Base-by-base conservation (phyloP, 2,888 invertebrate species). In the Parascotia fuliginaria region DNA sequence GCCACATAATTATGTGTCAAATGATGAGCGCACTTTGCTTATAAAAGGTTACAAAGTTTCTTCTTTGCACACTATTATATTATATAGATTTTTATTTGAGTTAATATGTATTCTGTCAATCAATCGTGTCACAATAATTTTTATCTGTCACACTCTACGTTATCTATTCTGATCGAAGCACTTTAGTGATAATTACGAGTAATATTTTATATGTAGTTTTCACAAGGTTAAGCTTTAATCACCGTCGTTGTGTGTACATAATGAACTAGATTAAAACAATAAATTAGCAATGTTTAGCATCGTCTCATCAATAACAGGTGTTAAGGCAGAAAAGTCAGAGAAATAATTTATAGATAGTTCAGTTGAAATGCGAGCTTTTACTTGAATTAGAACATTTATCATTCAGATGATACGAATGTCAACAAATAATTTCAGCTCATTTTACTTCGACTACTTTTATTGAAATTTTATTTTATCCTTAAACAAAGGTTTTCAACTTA, bases 171-270 rank as follows among this genome's bases (percentile, higher is more conserved):
- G 58, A 63, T 54, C 58, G 40, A 50, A 63, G 37, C 44, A 53
- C 66, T 63, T 38, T n/a, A 51, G 22, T 40, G 66, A 63, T 63
- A 63, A 63, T 63, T 62, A 47, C 42, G 40, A 24, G 39, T 52
- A 34, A 39, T 47, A 50, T 58, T 47, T 50, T 42, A 42, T 47
- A 44, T 15, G 24, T 43, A n/a, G 46, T 44, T 52, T 48, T 61
- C 45, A 37, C 51, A 55, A 55, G 60, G 65, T 47, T 47, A 42
- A 29, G 22, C 41, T 19, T 36, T 38, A 42, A 39, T 39, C 39
- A 28, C 14, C 32, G 22, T 9, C 31, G 37, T 40, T 37, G 34
- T 37, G 33, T 34, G 27, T 32, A 28, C 31, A 34, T 32, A 42
- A 34, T 47, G 55, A 49, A 42, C 38, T 33, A 14, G 9, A 41